Evolutionary conservation across 2,888 invertebrate genomes (phyloP).

Genomic region (Rhingia campestris): DNA sequence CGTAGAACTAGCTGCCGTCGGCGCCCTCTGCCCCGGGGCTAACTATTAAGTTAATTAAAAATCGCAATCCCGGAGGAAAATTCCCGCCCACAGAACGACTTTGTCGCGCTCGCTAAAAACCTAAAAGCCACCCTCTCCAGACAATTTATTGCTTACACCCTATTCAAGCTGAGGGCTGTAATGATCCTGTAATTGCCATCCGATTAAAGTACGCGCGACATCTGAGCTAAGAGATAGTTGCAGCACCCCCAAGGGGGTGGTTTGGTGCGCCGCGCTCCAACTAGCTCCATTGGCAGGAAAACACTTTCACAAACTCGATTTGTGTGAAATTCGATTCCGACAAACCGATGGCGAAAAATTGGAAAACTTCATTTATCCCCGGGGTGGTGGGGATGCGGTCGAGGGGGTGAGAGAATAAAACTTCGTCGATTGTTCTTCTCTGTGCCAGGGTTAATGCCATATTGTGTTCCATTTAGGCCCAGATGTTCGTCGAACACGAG

Average conservation of each 20-base stretch:
- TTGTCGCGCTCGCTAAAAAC: not conserved
- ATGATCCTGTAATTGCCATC: conserved; percentile 72
- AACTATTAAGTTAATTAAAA: conserved; percentile 75
- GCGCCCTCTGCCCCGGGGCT: conserved; percentile 9
- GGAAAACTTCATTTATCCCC: conserved; percentile 61
- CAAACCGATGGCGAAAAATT: conserved; percentile 68
- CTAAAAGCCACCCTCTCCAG: conserved; percentile 38
- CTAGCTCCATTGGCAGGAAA: conserved; percentile 61
- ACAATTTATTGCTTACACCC: conserved; percentile 65
- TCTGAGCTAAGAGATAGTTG: conserved; percentile 61
- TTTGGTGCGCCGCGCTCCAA: conserved; percentile 25
- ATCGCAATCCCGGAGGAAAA: conserved; percentile 47
- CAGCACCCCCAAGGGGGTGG: not conserved
- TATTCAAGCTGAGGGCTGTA: conserved; percentile 40
- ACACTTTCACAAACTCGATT: conserved; percentile 71
- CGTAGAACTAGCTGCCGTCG: not conserved
- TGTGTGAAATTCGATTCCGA: conserved; percentile 68
- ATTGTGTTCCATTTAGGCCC: conserved; percentile 68
- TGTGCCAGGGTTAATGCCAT: conserved; percentile 40
- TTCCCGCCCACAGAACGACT: conserved; percentile 13
- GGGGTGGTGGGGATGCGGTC: too few species aligned
- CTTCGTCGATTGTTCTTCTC: conserved; percentile 64
- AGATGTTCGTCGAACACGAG: conserved; percentile 59
- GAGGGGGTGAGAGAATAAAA: conserved; percentile 46
- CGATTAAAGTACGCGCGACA: conserved; percentile 67